Evolutionary conservation across 2,888 invertebrate species (phyloP).

Genomic region (Cheiracanthium punctorium): DNA sequence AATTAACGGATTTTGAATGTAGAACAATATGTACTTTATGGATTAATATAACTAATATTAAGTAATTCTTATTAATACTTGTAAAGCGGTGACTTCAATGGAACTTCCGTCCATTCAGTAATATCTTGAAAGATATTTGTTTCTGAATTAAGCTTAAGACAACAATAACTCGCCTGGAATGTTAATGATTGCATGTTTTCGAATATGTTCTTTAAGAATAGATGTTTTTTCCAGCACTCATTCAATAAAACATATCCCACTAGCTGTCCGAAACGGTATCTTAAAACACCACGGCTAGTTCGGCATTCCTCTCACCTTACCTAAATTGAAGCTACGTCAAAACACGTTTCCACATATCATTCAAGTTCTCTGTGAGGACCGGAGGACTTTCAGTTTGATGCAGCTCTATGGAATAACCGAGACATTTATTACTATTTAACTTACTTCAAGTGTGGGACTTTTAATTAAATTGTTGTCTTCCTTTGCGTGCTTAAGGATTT

Average conservation of each 20-base stretch:
- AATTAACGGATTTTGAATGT: no score
- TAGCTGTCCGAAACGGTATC: no score
- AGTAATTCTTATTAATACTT: no score
- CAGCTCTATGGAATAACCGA: not conserved
- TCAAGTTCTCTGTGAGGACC: not conserved
- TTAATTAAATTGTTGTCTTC: slow-evolving; percentile 4
- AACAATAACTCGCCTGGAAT: no score
- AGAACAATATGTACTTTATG: no score
- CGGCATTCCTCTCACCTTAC: not conserved
- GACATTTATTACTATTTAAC: not conserved
- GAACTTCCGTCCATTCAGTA: no score
- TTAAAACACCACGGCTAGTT: not conserved
- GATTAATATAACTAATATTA: no score
- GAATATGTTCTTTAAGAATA: no score
- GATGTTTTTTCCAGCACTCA: not conserved
- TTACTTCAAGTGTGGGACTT: not conserved
- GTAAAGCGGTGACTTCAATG: no score
- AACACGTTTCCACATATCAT: not conserved
- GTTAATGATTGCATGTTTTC: not conserved
- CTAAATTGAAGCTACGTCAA: not conserved
- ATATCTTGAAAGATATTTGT: no score
- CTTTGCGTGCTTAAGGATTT: not conserved
- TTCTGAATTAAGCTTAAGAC: no score
- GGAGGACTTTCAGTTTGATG: not conserved
- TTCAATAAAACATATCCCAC: no score